Evolutionary conservation across 2,113 vertebrate species (phyloP), one percentile per base, ranked within the genome.

Genomic region (Mobula birostris): DNA sequence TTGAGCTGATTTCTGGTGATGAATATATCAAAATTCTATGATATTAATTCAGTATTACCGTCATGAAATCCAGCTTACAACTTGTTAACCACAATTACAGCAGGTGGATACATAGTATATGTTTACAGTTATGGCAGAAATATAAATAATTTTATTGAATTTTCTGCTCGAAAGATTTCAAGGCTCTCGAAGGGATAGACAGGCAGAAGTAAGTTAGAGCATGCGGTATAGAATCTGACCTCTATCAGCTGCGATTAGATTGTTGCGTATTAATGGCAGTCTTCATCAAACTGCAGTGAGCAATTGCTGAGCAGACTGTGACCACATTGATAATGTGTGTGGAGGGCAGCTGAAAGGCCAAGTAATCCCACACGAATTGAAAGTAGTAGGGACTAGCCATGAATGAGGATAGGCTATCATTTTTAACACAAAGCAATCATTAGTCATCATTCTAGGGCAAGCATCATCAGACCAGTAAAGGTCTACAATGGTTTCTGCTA

Each of bases 361-460:
- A 87, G 83, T 87, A 61, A 87, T 87, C 12, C 82, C 27, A 9
- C 56, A 58, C 58, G 82, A 58, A 24, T 58, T 85, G 24, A 24
- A 85, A 85, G 8, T 58, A 2, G 56, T 21, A 61, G 56, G 0
- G 83, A 61, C 29, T n/a, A 9, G 40, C 27, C 83, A 87, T 27
- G 29, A 14, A 87, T 87, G 27, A 9, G 61, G 83, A 61, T 56
- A 87, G 3, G 12, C 83, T 87, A 61, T 87, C 27, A 29, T 61
- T 87, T 61, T 87, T 27, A 87, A n/a, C 56, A 29, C 83, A 87
- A n/a, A 87, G 83, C 9, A 87, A 61, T 87, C 83, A 61, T 87
- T 48, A 87, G 56, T 58, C 11, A 87, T 87, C 83, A 87, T 61
- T 12, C 56, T 27, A 58, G 56, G 56, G 56, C 83, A 61, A 61